Base-by-base conservation (phyloP, 2,797 vertebrate species). In the Momotus momota region DNA sequence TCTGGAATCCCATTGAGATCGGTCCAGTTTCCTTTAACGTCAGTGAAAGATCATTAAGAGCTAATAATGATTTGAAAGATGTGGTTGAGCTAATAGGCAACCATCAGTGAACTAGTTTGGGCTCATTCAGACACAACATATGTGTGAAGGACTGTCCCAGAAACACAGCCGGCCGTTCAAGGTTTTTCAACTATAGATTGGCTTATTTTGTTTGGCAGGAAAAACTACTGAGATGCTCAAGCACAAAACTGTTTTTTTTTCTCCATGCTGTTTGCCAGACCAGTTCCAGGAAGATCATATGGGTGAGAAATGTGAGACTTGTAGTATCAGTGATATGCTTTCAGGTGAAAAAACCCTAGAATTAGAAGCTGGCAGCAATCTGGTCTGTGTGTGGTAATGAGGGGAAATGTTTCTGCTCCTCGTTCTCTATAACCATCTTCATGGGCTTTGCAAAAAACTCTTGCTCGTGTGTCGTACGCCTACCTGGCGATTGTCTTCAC, bases 1-100 rank as follows among this genome's bases (percentile, higher is more conserved):
- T 77, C 86, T 57, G 58, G 65, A 83, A 72, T 88, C 29, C 38
- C 26, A 29, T 46, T 77, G 78, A 88, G 78, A 73, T 87, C 13
- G 43, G 33, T 87, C 41, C 65, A 25, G 27, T 89, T 85, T 87
- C 60, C 40, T 94, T 83, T 65, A 78, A 81, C 55, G 82, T 80
- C 61, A 89, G 41, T 85, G 41, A 92, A 91, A 90, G n/a, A 71
- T 81, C 57, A 57, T 89, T 85, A 88, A 87, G 49, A 74, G 35
- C 64, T 73, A 80, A 85, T 88, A 83, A 80, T 85, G 69, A 91
- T 73, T 93, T 93, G 75, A 85, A 93, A 82, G 91, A 71, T 65
- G 22, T 40, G 26, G 43, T 54, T 82, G 61, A 85, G 41, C 46
- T 87, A 87, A 94, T 87, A 78, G 29, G 35, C 93, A 31, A 55